phyloP scores from a whole-genome alignment of 2,797 vertebrate species.

The Ptychobarbus kaznakovi region DNA sequence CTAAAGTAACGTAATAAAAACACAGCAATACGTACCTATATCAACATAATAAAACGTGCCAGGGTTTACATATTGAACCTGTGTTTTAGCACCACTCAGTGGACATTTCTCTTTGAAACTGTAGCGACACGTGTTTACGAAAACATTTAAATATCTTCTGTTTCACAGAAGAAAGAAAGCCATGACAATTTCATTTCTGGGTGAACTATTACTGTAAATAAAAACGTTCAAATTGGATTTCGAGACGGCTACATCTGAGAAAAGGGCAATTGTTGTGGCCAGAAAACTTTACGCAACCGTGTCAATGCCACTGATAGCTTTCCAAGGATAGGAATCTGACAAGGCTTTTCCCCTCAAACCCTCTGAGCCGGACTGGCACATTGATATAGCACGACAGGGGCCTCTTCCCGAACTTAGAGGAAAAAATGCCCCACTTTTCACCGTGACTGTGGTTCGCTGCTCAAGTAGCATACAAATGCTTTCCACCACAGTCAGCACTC shows the following conservation, averaged over 20 bases:
- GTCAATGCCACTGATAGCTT: background rate
- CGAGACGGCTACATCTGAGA: background rate
- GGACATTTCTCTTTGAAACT: too few species aligned
- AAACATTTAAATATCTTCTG: too few species aligned
- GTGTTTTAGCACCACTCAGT: too few species aligned
- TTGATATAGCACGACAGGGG: background rate
- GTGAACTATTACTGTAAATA: background rate
- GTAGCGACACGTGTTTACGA: too few species aligned
- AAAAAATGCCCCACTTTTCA: background rate
- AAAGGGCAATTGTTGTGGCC: background rate
- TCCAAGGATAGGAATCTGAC: constrained; percentile 27
- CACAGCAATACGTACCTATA: too few species aligned
- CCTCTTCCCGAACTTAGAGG: constrained; percentile 20
- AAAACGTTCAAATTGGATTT: background rate
- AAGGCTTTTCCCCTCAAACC: constrained; percentile 3
- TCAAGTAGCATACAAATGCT: constrained; percentile 32
- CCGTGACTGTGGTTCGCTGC: constrained; percentile 10
- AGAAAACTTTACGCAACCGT: background rate
- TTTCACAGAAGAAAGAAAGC: background rate
- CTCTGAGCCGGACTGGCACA: constrained; percentile 17
- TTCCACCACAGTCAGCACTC: constrained; percentile 46
- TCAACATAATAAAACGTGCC: too few species aligned
- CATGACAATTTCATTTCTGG: background rate
- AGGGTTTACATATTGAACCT: too few species aligned
- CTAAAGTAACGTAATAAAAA: too few species aligned